These are phyloP conservation scores for Leptatherina wallacei DNA, from an alignment of 2,797 vertebrate genomes.

Conservation along the genomic window DNA sequence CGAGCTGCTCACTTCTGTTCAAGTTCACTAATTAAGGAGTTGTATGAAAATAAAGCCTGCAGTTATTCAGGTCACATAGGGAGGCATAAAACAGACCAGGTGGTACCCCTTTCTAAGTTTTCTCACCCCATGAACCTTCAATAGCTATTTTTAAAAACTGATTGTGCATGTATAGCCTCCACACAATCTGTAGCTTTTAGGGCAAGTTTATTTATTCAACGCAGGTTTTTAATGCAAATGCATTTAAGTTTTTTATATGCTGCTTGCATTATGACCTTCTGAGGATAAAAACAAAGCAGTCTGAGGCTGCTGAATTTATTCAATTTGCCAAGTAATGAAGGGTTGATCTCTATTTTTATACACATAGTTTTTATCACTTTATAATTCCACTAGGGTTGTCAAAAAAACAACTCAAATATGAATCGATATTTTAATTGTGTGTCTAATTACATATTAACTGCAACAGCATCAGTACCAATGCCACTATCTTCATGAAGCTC, in stretches of 20 bases:
- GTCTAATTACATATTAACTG: too few relatives aligned
- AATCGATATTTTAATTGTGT: too few relatives aligned
- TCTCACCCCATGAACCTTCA: slow-evolving; percentile 37
- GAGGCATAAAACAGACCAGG: slow-evolving; percentile 38
- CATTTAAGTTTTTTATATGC: neutral
- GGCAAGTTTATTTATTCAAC: neutral
- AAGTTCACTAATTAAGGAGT: slow-evolving; percentile 54
- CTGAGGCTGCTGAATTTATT: neutral
- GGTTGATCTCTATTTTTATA: too few relatives aligned
- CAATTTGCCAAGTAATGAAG: neutral
- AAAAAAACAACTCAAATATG: too few relatives aligned
- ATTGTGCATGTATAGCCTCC: neutral
- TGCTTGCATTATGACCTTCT: neutral
- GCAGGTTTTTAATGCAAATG: slow-evolving; percentile 9
- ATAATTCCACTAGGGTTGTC: too few relatives aligned
- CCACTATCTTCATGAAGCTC: too few relatives aligned
- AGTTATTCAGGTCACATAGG: slow-evolving; percentile 51
- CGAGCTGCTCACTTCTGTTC: slow-evolving; percentile 35
- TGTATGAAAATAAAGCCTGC: slow-evolving; percentile 46
- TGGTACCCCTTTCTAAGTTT: slow-evolving; percentile 37
- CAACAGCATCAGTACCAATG: too few relatives aligned
- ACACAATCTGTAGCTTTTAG: neutral
- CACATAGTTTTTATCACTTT: too few relatives aligned
- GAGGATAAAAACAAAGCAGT: neutral
- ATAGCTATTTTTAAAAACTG: slow-evolving; percentile 34